Evolutionary conservation across 2,888 invertebrate species (phyloP).

Genomic region (Tanypteryx hageni): DNA sequence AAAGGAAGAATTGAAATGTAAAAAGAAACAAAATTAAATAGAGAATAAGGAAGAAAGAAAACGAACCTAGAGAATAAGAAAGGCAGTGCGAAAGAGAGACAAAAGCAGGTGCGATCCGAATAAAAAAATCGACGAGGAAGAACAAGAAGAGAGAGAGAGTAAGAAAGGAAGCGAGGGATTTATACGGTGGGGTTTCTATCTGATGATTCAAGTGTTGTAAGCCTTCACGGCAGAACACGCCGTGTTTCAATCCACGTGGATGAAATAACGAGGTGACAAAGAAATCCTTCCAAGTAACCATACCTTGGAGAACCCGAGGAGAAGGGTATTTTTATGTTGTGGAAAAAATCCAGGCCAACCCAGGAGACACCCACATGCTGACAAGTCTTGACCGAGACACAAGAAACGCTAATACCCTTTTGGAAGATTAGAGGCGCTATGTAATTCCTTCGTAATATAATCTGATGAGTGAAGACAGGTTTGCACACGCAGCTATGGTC

Average conservation of each 20-base stretch:
- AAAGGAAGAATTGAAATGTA: too few species aligned
- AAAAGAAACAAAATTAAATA: too few species aligned
- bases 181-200: conserved; percentile 8
- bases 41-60: too few species aligned
- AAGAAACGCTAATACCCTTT: background rate
- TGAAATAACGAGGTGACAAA: background rate
- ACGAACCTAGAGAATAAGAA: too few species aligned
- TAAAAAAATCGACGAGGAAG: background rate
- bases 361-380: background rate
- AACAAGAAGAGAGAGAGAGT: background rate
- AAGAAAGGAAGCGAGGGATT: conserved; percentile 22
- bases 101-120: too few species aligned
- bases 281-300: background rate
- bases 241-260: conserved; percentile 7
- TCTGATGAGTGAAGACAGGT: background rate
- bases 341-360: background rate
- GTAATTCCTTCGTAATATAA: background rate
- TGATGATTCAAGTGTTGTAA: conserved; percentile 19
- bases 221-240: background rate
- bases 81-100: too few species aligned
- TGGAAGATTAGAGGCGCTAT: background rate
- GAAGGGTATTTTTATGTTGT: background rate
- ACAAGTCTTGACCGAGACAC: background rate
- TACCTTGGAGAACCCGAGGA: background rate
- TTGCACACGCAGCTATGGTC: background rate